phyloP scores from a whole-genome alignment of 2,797 vertebrate genomes.

The Pachyuromys duprasi region DNA sequence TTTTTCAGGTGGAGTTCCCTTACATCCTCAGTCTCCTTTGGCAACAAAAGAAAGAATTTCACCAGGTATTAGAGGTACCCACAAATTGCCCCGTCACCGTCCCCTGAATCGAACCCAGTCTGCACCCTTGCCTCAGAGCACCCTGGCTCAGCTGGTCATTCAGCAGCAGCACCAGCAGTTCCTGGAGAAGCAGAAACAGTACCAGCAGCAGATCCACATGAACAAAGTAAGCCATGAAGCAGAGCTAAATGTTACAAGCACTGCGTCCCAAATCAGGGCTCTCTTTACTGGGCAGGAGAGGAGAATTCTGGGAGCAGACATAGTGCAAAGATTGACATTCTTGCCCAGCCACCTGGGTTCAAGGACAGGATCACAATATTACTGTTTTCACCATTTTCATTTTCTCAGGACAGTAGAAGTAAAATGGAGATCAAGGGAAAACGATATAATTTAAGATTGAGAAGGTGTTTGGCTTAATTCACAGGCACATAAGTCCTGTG shows the following conservation, averaged over 20 bases:
- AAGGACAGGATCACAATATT: not conserved
- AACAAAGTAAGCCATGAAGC: slow-evolving; percentile 93
- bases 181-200: slow-evolving; percentile 98
- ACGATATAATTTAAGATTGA: not conserved
- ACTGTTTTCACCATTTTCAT: not conserved
- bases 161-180: slow-evolving; percentile 99
- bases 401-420: not conserved
- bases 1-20: slow-evolving; percentile 90
- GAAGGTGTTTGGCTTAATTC: not conserved
- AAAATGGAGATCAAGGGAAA: not conserved
- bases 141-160: slow-evolving; percentile 97
- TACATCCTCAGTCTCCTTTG: slow-evolving; percentile 95
- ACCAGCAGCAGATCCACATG: slow-evolving; percentile 98
- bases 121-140: slow-evolving; percentile 97
- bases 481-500: not conserved
- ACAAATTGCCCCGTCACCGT: slow-evolving; percentile 96
- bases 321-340: not conserved
- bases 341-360: not conserved
- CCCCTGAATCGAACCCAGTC: slow-evolving; percentile 98
- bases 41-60: slow-evolving; percentile 93
- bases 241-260: not conserved
- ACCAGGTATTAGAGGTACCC: slow-evolving; percentile 90
- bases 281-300: not conserved
- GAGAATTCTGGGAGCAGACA: not conserved
- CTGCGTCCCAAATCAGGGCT: not conserved